phyloP scores from a whole-genome alignment of 2,113 vertebrate species.

The Pipra filicauda region DNA sequence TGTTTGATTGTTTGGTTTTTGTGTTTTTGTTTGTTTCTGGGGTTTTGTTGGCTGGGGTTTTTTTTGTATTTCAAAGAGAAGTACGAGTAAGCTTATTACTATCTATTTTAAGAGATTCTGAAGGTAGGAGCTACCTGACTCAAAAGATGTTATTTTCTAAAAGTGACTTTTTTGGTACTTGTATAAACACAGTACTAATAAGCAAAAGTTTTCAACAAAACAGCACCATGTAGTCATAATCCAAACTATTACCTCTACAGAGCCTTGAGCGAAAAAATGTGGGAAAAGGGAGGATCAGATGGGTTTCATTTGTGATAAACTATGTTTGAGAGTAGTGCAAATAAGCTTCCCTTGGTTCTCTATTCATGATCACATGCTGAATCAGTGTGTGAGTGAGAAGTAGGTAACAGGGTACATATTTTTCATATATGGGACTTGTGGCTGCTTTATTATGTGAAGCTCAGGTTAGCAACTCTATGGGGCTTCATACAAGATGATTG shows the following conservation, averaged over 20 bases:
- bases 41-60: too few species aligned
- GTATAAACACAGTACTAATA: background rate
- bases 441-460: background rate
- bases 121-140: background rate
- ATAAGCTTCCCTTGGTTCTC: background rate
- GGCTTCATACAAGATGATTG: background rate
- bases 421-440: background rate
- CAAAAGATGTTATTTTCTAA: background rate
- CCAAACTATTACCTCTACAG: background rate
- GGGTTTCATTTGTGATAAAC: background rate
- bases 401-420: background rate
- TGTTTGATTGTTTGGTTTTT: background rate
- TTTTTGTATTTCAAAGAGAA: background rate
- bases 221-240: background rate
- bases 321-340: background rate
- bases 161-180: background rate
- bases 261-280: accelerated
- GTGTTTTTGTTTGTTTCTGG: too few species aligned
- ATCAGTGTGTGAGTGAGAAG: background rate
- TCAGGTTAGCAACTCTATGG: background rate
- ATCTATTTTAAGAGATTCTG: background rate
- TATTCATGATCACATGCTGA: background rate
- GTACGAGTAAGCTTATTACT: background rate
- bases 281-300: background rate
- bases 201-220: background rate